Evolutionary conservation across 2,797 vertebrate genomes (phyloP).

Genomic region (Leptodactylus fallax): DNA sequence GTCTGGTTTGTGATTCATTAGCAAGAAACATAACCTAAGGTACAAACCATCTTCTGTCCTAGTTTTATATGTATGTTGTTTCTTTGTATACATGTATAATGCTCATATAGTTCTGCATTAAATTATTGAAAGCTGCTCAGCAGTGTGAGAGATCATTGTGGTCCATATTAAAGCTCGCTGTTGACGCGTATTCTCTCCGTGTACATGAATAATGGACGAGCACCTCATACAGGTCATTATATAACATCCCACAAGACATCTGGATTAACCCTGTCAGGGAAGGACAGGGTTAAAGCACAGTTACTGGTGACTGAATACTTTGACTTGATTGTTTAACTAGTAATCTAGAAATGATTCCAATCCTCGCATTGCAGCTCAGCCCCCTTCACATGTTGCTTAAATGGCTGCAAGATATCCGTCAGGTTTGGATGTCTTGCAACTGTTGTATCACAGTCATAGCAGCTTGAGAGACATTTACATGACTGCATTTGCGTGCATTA

Average conservation of each 20-base stretch:
- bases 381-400: background rate
- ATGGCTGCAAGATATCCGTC: no score
- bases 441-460: no score
- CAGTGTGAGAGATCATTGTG: constrained; percentile 3
- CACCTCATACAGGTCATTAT: constrained; percentile 11
- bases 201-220: constrained; percentile 34
- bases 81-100: background rate
- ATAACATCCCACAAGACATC: background rate
- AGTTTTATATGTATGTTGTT: background rate
- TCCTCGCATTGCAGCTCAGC: background rate
- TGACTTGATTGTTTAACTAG: no score
- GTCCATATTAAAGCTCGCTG: background rate
- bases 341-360: no score
- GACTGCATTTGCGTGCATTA: no score
- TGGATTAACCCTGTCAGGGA: background rate
- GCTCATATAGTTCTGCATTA: background rate
- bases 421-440: no score
- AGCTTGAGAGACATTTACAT: no score
- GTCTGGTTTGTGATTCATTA: background rate
- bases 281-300: background rate
- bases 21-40: background rate
- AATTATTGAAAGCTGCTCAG: background rate
- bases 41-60: no score
- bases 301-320: background rate
- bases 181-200: background rate